Conservation (phyloP, 2,797 vertebrate genomes). For the Pantherophis vulpinus region DNA sequence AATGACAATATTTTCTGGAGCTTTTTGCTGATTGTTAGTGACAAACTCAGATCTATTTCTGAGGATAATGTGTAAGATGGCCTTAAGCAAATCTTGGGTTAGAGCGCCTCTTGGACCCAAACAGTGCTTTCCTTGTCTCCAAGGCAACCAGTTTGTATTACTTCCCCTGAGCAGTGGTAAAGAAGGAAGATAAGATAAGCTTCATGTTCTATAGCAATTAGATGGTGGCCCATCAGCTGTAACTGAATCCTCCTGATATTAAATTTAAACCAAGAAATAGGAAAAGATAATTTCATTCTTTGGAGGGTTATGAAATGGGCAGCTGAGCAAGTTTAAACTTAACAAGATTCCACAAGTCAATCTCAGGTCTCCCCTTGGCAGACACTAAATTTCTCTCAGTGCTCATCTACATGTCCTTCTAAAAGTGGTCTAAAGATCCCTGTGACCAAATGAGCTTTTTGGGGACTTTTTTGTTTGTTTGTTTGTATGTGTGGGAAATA, state of each 20-base stretch:
- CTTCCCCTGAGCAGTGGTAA: not conserved
- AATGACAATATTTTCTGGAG: not conserved
- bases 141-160: slow-evolving; percentile 28
- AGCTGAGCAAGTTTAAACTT: slow-evolving; percentile 10
- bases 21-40: not conserved
- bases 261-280: slow-evolving; percentile 8
- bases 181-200: slow-evolving; percentile 29
- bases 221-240: slow-evolving; percentile 9
- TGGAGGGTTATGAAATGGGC: not conserved
- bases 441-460: not conserved
- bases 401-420: not conserved
- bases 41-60: not conserved
- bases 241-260: slow-evolving; percentile 12
- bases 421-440: not conserved
- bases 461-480: too few species aligned
- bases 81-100: not conserved
- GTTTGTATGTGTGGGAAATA: not conserved
- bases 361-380: not conserved
- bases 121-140: slow-evolving; percentile 10
- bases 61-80: not conserved
- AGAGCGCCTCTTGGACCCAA: not conserved
- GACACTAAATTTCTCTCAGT: not conserved
- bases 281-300: slow-evolving; percentile 12
- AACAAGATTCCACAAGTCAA: slow-evolving; percentile 6
- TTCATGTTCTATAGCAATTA: slow-evolving; percentile 16